Evolutionary conservation across 1,140 invertebrate genomes (phyloP).

Genomic region (Nixonia krombeini): DNA sequence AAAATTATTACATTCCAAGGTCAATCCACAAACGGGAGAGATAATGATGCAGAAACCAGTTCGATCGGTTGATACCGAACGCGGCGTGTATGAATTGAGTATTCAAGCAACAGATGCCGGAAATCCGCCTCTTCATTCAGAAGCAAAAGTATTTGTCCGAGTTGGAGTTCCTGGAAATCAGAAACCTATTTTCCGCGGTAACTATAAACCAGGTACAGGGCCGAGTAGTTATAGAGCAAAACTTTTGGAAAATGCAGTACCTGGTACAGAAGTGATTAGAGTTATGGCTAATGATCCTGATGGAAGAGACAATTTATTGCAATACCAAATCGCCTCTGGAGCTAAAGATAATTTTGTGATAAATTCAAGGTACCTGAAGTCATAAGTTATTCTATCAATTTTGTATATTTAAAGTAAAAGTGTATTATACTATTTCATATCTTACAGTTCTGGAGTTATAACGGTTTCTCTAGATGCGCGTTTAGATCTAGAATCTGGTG

Average conservation of each 20-base stretch:
- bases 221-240: slow-evolving; percentile 79
- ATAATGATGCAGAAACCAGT: slow-evolving; percentile 76
- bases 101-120: slow-evolving; percentile 82
- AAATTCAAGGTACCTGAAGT: slow-evolving; percentile 79
- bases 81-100: slow-evolving; percentile 80
- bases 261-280: slow-evolving; percentile 79
- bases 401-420: background rate
- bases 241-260: slow-evolving; percentile 79
- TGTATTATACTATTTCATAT: background rate
- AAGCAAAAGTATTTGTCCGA: slow-evolving; percentile 77
- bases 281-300: slow-evolving; percentile 83
- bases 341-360: slow-evolving; percentile 87
- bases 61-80: slow-evolving; percentile 79
- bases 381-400: too few relatives aligned
- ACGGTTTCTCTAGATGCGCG: slow-evolving; percentile 81
- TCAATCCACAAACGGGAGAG: slow-evolving; percentile 80
- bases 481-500: slow-evolving; percentile 79
- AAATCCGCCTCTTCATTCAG: slow-evolving; percentile 77
- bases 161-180: slow-evolving; percentile 85
- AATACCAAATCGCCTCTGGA: slow-evolving; percentile 82
- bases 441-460: slow-evolving; percentile 78
- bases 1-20: slow-evolving; percentile 50
- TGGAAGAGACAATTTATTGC: slow-evolving; percentile 78
- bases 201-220: slow-evolving; percentile 74
- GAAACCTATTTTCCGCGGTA: slow-evolving; percentile 81